Conservation (phyloP, 2,113 vertebrate species). For the Ramphastos sulfuratus region DNA sequence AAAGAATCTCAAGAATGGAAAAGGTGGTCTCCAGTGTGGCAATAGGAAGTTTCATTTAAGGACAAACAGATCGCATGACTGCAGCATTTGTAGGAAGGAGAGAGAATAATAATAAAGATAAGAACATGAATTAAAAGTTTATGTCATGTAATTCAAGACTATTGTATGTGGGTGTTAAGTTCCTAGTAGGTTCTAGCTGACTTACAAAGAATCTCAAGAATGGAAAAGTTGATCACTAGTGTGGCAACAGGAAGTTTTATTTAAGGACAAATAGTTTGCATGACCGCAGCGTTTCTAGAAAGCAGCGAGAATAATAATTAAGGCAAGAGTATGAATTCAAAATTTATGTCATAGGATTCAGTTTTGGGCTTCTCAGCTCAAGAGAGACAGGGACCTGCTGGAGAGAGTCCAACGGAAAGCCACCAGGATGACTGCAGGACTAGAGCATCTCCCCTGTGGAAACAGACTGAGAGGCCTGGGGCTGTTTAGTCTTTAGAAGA, state of each 20-base stretch:
- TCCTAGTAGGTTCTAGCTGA: slow-evolving; percentile 19
- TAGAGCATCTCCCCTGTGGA: too few relatives aligned
- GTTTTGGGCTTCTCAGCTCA: too few relatives aligned
- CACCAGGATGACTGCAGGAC: too few relatives aligned
- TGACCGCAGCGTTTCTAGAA: background rate
- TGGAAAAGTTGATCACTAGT: background rate
- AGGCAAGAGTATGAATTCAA: background rate
- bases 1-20: slow-evolving; percentile 10
- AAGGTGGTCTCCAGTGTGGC: background rate
- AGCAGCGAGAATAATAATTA: background rate
- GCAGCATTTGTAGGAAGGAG: background rate
- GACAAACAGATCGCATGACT: background rate
- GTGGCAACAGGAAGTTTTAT: background rate
- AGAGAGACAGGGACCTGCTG: too few relatives aligned
- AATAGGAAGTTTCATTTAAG: background rate
- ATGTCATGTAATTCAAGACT: background rate
- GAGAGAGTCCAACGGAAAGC: too few relatives aligned
- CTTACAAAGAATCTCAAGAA: slow-evolving; percentile 18
- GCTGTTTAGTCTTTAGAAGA: too few relatives aligned
- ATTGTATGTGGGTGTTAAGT: background rate
- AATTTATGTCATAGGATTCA: background rate
- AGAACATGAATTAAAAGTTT: background rate
- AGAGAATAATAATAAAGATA: background rate
- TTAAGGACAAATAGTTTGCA: background rate
- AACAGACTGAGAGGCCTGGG: too few relatives aligned